phyloP scores from a whole-genome alignment of 2,113 vertebrate genomes.

The Pungitius pungitius region DNA sequence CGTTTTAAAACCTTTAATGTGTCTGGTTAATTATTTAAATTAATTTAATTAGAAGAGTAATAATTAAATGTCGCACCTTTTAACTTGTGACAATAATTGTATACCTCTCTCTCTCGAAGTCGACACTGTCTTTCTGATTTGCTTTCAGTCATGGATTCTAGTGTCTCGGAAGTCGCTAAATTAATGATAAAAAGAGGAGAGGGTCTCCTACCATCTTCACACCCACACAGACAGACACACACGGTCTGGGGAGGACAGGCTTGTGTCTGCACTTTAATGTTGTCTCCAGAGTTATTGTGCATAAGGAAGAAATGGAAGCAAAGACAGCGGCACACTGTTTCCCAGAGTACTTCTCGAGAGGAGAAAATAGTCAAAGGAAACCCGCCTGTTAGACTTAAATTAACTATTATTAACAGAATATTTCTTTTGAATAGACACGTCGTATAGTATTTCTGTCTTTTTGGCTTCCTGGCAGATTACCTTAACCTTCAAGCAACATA shows the following conservation, averaged over 20 bases:
- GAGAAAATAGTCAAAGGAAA: conserved; percentile 20
- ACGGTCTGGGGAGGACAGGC: neutral
- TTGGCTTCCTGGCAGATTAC: neutral
- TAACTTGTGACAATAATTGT: neutral
- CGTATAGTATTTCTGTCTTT: neutral
- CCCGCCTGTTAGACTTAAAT: conserved; percentile 12
- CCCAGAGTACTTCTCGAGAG: neutral
- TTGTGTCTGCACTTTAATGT: conserved; percentile 43
- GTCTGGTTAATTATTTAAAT: neutral
- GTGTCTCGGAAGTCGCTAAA: conserved; percentile 5
- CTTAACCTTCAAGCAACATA: neutral
- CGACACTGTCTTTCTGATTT: neutral
- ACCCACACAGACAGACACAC: conserved; percentile 8
- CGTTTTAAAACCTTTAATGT: neutral
- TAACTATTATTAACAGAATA: conserved; percentile 12
- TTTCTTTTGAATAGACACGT: conserved; percentile 4
- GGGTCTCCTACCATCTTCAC: neutral
- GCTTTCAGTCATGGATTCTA: conserved; percentile 2
- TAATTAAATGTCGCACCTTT: conserved; percentile 9
- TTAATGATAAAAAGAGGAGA: conserved; percentile 10
- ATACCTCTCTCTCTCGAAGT: conserved; percentile 1
- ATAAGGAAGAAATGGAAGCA: conserved; percentile 26
- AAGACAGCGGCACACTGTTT: conserved; percentile 13
- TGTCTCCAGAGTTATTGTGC: conserved; percentile 11
- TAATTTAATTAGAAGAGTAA: conserved; percentile 7